Conservation (phyloP, 2,113 vertebrate genomes). For the Pungitius pungitius region DNA sequence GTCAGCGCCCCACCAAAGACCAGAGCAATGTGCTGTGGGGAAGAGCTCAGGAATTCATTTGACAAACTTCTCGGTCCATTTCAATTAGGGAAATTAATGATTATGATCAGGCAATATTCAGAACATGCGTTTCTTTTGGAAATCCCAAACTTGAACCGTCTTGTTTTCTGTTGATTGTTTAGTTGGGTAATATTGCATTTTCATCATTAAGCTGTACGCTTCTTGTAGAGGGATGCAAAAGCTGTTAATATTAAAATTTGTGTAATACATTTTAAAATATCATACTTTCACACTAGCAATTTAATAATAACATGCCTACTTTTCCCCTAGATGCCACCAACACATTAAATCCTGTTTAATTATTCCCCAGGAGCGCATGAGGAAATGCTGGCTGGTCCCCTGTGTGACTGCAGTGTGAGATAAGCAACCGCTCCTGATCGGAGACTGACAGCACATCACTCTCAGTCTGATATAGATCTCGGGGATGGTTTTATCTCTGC, state of each 20-base stretch:
- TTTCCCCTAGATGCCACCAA: conserved; percentile 4
- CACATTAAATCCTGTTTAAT: conserved; percentile 35
- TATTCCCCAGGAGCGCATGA: conserved; percentile 38
- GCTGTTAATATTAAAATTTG: background rate
- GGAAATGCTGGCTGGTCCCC: conserved; percentile 48
- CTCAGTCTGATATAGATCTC: conserved; percentile 35
- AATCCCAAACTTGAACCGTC: background rate
- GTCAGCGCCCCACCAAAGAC: conserved; percentile 43
- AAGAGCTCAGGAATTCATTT: conserved; percentile 9
- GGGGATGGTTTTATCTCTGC: conserved; percentile 59
- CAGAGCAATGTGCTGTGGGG: conserved; percentile 14
- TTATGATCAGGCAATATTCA: background rate
- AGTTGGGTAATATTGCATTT: background rate
- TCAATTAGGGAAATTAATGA: background rate
- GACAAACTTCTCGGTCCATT: background rate
- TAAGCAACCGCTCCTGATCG: conserved; percentile 53
- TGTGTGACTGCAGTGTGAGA: conserved; percentile 64
- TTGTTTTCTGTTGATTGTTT: background rate
- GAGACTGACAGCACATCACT: conserved; percentile 36
- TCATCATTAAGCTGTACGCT: background rate
- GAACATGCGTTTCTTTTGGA: background rate
- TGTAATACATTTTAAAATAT: background rate
- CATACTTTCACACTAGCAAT: background rate
- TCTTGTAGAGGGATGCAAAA: background rate
- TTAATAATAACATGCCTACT: background rate